Conservation (phyloP, 2,113 vertebrate genomes). For the Odontophorus gujanensis region DNA sequence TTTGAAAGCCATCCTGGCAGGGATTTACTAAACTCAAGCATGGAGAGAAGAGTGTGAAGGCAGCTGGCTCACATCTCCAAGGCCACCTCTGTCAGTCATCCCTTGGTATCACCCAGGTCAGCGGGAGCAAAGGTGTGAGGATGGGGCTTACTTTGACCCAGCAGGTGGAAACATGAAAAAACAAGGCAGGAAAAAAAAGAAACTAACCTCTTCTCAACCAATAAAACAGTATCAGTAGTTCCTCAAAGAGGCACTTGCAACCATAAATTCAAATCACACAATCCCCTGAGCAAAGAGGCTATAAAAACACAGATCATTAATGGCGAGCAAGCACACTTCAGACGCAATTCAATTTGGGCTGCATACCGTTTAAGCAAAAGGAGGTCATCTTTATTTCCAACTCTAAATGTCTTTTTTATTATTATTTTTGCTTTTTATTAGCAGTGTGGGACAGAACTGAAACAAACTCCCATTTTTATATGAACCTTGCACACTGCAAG, state of each 20-base stretch:
- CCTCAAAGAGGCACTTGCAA: neutral
- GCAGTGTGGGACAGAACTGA: neutral
- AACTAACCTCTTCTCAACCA: neutral
- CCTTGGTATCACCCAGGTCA: neutral
- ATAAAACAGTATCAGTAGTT: neutral
- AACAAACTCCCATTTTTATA: neutral
- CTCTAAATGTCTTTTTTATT: neutral
- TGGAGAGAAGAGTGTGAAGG: neutral
- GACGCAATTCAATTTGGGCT: neutral
- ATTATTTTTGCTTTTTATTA: neutral
- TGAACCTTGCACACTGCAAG: neutral
- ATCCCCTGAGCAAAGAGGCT: neutral
- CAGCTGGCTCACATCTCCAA: neutral
- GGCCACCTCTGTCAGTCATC: neutral
- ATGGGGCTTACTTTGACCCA: fast-evolving
- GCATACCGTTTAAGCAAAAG: fast-evolving
- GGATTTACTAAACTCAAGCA: neutral
- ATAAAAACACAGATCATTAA: neutral
- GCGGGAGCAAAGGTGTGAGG: fast-evolving
- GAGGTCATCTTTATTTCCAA: neutral
- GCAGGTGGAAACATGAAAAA: neutral
- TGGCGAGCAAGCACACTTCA: neutral
- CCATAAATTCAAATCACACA: neutral
- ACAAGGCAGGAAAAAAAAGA: neutral
- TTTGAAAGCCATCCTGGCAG: neutral